These are phyloP conservation scores for cattle (Bos taurus) DNA, from an alignment of 2,113 vertebrate species.

Conservation along the genomic window ARS-UCD2.0 NC_037328.1:60385501-60386000, in stretches of 20 bases:
- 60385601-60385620: background rate
- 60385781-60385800: slow-evolving; percentile 52
- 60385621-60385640: background rate
- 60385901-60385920: slow-evolving; percentile 51
- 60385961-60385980: slow-evolving; percentile 49
- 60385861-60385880: slow-evolving; percentile 51
- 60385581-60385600: background rate
- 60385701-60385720: background rate
- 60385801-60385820: slow-evolving; percentile 36
- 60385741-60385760: background rate
- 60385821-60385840: slow-evolving; percentile 27
- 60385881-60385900: slow-evolving; percentile 30
- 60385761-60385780: background rate
- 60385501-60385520: background rate
- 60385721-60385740: background rate
- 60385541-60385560: background rate
- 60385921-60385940: slow-evolving; percentile 50
- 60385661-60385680: background rate
- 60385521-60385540: background rate
- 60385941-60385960: slow-evolving; percentile 55
- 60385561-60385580: background rate
- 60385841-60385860: slow-evolving; percentile 44
- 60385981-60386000: slow-evolving; percentile 73
- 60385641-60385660: background rate
- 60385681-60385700: background rate